phyloP scores from a whole-genome alignment of 2,797 vertebrate genomes.

The Artibeus lituratus region DNA sequence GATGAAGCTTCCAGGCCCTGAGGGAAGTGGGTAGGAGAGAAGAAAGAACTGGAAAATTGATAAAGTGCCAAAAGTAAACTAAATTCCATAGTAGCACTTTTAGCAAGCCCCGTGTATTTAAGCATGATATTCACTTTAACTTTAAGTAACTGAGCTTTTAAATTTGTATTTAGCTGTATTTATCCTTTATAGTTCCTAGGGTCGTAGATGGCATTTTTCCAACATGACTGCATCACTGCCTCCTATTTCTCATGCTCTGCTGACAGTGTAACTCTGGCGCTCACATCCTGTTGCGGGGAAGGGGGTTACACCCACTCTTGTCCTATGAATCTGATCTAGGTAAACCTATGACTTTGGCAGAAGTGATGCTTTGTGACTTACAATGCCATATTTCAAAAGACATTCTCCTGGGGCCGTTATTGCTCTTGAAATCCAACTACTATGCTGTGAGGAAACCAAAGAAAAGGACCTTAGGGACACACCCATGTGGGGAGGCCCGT shows the following conservation, averaged over 20 bases:
- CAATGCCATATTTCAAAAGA: background rate
- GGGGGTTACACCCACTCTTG: background rate
- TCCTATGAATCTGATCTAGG: background rate
- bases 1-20: background rate
- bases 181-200: background rate
- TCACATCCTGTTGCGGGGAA: background rate
- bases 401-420: background rate
- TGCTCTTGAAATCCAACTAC: background rate
- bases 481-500: accelerated
- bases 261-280: background rate
- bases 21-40: background rate
- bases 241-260: background rate
- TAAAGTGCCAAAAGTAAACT: background rate
- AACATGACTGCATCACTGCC: background rate
- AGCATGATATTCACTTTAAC: background rate
- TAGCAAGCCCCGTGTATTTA: background rate
- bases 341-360: background rate
- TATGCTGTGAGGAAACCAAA: background rate
- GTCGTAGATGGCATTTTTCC: background rate
- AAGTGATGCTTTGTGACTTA: background rate
- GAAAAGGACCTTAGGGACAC: background rate
- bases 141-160: background rate
- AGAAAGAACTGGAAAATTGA: background rate
- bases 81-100: background rate
- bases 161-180: background rate